A percentile compares a stretch with the other conserved stretches of the same genome.
These are phyloP conservation scores for Drosophila suzukii DNA, from an alignment of 1,140 invertebrate genomes.

Conservation along the genomic window DNA sequence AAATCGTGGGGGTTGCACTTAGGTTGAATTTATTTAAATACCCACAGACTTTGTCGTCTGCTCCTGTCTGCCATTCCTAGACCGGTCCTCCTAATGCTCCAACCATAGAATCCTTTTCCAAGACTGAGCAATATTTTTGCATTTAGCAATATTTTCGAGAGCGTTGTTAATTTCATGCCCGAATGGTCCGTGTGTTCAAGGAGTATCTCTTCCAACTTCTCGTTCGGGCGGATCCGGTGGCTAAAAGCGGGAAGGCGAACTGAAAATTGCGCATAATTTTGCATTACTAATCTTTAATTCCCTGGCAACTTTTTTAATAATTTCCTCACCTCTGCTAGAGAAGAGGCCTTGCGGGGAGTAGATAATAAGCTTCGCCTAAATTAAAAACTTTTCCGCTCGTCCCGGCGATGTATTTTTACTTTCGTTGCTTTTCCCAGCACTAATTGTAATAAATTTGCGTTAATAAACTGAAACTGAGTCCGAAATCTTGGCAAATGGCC, in stretches of 20 bases:
- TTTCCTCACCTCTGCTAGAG: constrained; percentile 54
- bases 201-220: constrained; percentile 27
- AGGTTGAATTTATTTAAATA: constrained; percentile 65
- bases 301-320: constrained; percentile 68
- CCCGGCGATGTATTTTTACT: constrained; percentile 38
- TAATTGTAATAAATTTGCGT: constrained; percentile 79
- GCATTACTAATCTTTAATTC: constrained; percentile 71
- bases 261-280: constrained; percentile 72
- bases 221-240: not conserved
- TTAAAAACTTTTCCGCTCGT: constrained; percentile 71
- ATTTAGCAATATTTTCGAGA: constrained; percentile 75
- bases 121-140: constrained; percentile 71
- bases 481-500: constrained; percentile 48
- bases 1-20: constrained; percentile 50
- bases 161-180: constrained; percentile 77
- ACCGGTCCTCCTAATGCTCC: not conserved
- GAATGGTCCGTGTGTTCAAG: constrained; percentile 59
- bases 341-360: constrained; percentile 36
- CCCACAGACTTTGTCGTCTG: constrained; percentile 47
- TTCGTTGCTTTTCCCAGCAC: constrained; percentile 31
- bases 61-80: constrained; percentile 1
- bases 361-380: constrained; percentile 78
- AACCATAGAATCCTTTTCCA: constrained; percentile 3
- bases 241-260: constrained; percentile 36
- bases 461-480: constrained; percentile 64